Base-by-base conservation (phyloP, 2,797 vertebrate genomes). In the Scolopax bukidnonensis region DNA sequence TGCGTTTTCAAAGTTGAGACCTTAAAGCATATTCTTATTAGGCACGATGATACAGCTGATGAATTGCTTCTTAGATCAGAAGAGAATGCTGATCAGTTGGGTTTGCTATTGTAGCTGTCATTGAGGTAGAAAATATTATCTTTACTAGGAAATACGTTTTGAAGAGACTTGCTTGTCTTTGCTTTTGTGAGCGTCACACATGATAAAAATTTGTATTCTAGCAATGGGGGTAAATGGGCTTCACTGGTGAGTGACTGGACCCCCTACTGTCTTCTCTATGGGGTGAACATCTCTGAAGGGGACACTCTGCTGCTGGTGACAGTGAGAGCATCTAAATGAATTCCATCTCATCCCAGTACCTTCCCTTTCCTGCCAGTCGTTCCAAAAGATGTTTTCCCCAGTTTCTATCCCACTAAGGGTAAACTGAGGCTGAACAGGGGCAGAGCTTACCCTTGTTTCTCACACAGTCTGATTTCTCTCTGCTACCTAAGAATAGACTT, bases 151-250 rank as follows among this genome's bases (percentile, higher is more conserved):
- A 83, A 96, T 61, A 56, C 10, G 27, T 86, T 73, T 78, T 94
- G 63, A 95, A 91, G 70, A 73, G 74, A n/a, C 67, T 79, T 91
- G 73, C 68, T 87, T 91, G 71, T 23, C 53, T 91, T 89, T 84
- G 73, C 77, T 81, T 82, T 90, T 75, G 41, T 68, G 89, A 71
- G 59, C 76, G 78, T 59, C 50, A 38, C 32, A 11, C 5, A 16
- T 2, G 71, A 78, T 57, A 47, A 71, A 83, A 84, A 47, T 16
- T 23, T 5, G 43, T 64, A n/a, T 63, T 84, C 45, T 61, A 57
- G 30, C 53, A 63, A 10, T 23, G 1, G 20, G 59, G 59, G n/a
- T 33, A 25, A 76, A 48, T 12, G 33, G 64, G 64, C 23, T 67
- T 77, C 40, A 4, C 32, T 67, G 0, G 2, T 1, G 27, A 25